Evolutionary conservation across 2,888 invertebrate species (phyloP).

Genomic region (Pedicia rivosa): DNA sequence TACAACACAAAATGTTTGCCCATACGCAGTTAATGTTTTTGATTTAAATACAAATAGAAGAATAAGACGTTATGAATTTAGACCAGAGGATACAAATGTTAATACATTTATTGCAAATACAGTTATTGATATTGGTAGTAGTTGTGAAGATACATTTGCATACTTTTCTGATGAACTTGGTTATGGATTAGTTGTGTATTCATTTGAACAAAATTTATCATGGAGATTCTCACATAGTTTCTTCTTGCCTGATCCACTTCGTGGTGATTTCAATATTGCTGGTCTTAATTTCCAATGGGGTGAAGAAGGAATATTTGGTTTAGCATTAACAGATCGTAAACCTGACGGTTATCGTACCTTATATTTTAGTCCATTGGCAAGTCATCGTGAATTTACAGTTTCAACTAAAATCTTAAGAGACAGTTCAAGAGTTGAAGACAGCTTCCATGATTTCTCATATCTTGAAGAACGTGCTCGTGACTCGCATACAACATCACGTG

Average conservation of each 20-base stretch:
- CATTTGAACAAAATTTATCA: conserved; percentile 56
- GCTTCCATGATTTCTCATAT: conserved; percentile 50
- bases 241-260: conserved; percentile 66
- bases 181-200: conserved; percentile 65
- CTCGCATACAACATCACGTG: conserved; percentile 53
- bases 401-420: conserved; percentile 58
- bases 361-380: conserved; percentile 65
- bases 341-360: conserved; percentile 52
- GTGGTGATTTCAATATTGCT: conserved; percentile 61
- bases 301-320: conserved; percentile 66
- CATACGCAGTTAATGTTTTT: conserved; percentile 61
- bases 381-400: conserved; percentile 61
- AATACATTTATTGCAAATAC: conserved; percentile 77
- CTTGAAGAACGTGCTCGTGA: conserved; percentile 46
- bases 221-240: conserved; percentile 67
- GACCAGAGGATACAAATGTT: conserved; percentile 54
- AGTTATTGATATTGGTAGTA: conserved; percentile 58
- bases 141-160: conserved; percentile 60
- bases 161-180: conserved; percentile 72
- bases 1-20: conserved; percentile 60
- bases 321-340: conserved; percentile 50
- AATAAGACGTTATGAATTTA: conserved; percentile 50
- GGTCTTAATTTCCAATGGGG: conserved; percentile 77
- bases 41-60: conserved; percentile 57
- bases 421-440: conserved; percentile 45